Conservation (phyloP, 2,888 invertebrate species). For the Lasioglossum morio region DNA sequence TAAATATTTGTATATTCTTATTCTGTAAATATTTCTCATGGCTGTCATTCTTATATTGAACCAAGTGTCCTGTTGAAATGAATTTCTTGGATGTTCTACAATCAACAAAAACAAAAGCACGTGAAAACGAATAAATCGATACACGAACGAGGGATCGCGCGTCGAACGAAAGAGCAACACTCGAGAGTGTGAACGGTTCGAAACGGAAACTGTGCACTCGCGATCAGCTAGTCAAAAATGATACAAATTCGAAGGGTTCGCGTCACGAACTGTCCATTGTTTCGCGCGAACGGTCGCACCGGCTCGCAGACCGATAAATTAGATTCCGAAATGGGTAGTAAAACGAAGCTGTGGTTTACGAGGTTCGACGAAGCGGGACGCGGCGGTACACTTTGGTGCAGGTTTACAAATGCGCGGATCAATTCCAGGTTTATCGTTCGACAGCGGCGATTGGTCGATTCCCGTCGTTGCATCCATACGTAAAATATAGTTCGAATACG, state of each 20-base stretch:
- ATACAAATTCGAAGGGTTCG: background rate
- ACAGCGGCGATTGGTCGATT: slow-evolving; percentile 61
- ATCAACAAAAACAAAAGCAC: background rate
- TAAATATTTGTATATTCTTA: too few species aligned
- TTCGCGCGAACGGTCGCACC: slow-evolving; percentile 24
- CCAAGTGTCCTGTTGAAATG: too few species aligned
- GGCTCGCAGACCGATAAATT: slow-evolving; percentile 72
- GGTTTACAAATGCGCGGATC: slow-evolving; percentile 77
- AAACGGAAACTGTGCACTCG: background rate
- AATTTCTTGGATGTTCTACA: too few species aligned
- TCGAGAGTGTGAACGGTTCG: background rate
- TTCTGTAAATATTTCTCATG: too few species aligned
- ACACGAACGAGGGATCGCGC: background rate
- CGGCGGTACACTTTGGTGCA: slow-evolving; percentile 43
- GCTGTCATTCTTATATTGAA: too few species aligned
- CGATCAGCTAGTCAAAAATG: background rate
- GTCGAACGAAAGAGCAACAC: background rate
- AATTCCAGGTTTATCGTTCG: slow-evolving; percentile 76
- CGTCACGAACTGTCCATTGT: slow-evolving; percentile 30
- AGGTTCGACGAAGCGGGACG: slow-evolving; percentile 37
- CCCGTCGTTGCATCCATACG: slow-evolving; percentile 33
- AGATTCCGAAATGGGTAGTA: slow-evolving; percentile 75
- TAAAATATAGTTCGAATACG: slow-evolving; percentile 40
- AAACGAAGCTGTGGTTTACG: slow-evolving; percentile 66
- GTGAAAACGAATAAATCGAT: background rate